Percentiles rank a stretch among this genome's conserved stretches.
phyloP scores from a whole-genome alignment of 2,888 invertebrate species.

The Microplitis manilae region DNA sequence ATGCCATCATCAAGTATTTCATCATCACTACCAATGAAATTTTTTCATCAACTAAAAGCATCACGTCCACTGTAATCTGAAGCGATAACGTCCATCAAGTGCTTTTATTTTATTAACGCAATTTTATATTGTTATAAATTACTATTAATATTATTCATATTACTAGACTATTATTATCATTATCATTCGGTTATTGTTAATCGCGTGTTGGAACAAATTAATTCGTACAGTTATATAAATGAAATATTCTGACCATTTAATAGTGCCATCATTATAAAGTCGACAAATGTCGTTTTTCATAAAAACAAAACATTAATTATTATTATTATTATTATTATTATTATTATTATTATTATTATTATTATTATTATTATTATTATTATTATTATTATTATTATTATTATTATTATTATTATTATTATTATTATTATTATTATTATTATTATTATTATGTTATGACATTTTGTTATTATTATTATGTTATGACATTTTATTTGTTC shows the following conservation, averaged over 20 bases:
- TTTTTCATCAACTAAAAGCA: slow-evolving; percentile 89
- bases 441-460: too few species aligned
- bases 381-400: too few species aligned
- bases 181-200: too few species aligned
- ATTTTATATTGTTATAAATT: background rate
- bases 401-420: too few species aligned
- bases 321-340: too few species aligned
- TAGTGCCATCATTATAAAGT: background rate
- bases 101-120: background rate
- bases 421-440: too few species aligned
- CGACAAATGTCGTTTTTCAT: background rate
- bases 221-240: background rate
- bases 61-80: slow-evolving; percentile 88
- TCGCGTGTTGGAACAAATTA: background rate
- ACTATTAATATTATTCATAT: too few species aligned
- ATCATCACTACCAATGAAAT: slow-evolving; percentile 77
- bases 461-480: too few species aligned
- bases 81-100: slow-evolving; percentile 62
- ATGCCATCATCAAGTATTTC: slow-evolving; percentile 61
- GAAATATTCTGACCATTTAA: background rate
- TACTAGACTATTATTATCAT: too few species aligned
- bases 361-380: too few species aligned
- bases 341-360: too few species aligned
- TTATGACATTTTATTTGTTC: background rate
- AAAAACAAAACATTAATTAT: background rate